Conservation (phyloP, 1,140 invertebrate species). For the Laupala kohalensis region DNA sequence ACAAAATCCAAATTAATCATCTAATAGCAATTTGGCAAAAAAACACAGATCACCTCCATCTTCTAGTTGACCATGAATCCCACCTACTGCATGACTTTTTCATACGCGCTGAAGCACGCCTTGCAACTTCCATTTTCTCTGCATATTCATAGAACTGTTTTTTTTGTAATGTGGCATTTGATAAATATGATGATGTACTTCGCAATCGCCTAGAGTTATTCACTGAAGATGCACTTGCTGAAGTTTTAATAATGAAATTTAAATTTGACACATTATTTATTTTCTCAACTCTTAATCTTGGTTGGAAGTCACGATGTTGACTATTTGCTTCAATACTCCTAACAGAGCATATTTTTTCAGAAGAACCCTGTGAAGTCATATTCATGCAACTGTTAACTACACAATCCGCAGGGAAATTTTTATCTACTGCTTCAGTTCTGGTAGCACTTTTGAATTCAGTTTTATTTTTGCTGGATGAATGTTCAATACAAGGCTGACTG, state of each 20-base stretch:
- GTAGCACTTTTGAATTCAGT: too few relatives aligned
- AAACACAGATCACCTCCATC: slow-evolving; percentile 3
- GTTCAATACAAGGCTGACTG: too few relatives aligned
- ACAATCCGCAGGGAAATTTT: too few relatives aligned
- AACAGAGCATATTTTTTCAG: too few relatives aligned
- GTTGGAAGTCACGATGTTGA: neutral
- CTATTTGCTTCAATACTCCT: neutral
- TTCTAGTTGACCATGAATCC: neutral
- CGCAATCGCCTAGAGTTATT: neutral
- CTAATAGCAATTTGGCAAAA: too few relatives aligned
- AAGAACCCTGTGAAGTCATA: too few relatives aligned
- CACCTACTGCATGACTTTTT: neutral
- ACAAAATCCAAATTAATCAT: too few relatives aligned
- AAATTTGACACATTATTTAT: neutral
- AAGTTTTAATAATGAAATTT: neutral
- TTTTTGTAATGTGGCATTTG: neutral
- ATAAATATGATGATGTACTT: neutral
- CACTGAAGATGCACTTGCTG: neutral
- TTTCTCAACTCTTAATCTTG: neutral
- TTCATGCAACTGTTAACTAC: too few relatives aligned
- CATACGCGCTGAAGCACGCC: neutral
- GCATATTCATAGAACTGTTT: neutral
- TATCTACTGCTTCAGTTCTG: too few relatives aligned
- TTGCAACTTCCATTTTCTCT: neutral
- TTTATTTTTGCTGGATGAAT: too few relatives aligned